Evolutionary conservation across 2,888 invertebrate species (phyloP), one percentile per base, ranked within the genome.

Genomic region (Parnassius orleans): DNA sequence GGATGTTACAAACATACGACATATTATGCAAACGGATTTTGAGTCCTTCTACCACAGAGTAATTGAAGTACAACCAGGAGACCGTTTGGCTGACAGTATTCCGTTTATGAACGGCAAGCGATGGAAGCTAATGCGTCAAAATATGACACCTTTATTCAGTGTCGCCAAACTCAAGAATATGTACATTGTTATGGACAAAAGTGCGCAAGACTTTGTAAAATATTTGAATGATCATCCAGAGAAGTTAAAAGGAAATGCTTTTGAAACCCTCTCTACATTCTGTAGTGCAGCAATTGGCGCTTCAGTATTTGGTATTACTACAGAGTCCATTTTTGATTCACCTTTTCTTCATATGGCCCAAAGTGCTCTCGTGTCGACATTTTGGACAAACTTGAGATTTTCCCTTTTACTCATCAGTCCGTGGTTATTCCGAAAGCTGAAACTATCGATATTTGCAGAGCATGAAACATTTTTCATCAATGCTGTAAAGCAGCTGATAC

Each of bases 281-380:
- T 53, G 42, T 41, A 42, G 53, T 14, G 53, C 53, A 9, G 53
- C 42, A 41, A 53, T 53, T 2, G 53, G n/a, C 9, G 53, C 53
- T 14, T 53, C 53, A 12, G 53, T 53, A 9, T 53, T 53, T n/a
- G 53, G 53, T 41, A 53, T 53, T 41, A 42, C 53, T 41, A 41
- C 53, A 1, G 41, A 53, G 9, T 53, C 53, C 9, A 33, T 53
- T 1, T 53, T 53, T 14, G 53, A 53, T n/a, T 53, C 53, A 1
- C 42, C 53, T 33, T 46, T 46, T 12, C 46, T 46, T 46, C n/a
- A 11, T 1, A 53, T 53, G 42, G 42, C n/a, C n/a, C n/a, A 53
- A 10, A 33, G 9, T 9, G 53, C 41, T 1, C 11, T 41, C 1
- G 7, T 12, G n/a, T n/a, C 53, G 0, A 53, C 53, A 9, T 53